Base-by-base conservation (phyloP, 2,113 vertebrate genomes). In the Lamprotornis superbus region DNA sequence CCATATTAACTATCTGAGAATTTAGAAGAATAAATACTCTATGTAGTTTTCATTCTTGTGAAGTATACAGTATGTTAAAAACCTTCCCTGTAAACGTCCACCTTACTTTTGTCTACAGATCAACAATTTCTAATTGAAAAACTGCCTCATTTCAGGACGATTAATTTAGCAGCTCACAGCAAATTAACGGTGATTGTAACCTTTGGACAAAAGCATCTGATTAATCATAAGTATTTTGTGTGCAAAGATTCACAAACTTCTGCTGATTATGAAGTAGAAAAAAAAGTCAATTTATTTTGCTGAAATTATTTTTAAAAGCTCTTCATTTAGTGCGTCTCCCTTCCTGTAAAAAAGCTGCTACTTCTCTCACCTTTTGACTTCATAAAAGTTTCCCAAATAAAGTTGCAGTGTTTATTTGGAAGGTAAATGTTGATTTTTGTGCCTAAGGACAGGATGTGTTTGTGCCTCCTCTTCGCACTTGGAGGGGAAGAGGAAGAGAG, bases 131-230 rank as follows among this genome's bases (percentile, higher is more conserved):
- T 97, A 87, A 95, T 95, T 91, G 92, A 93, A 87, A 96, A 91
- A n/a, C 37, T 81, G 44, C 67, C 90, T 97, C 33, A 80, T 97
- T 97, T 97, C 82, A 83, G 79, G 94, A 70, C 7, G 27, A 95
- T 94, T 95, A 94, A 95, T 96, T 97, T 94, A 95, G 94, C 25
- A 76, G 44, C 92, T 97, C 59, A 47, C 70, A 92, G 93, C 63
- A 80, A 95, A 96, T 97, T 80, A 92, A 47, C 59, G 24, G 39
- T 94, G 95, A 97, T 97, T 96, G 75, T 95, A 96, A 95, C 80
- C 89, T 81, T 71, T 31, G 63, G 93, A 94, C 92, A 97, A 83
- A 96, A 94, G 63, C 44, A 21, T 73, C 15, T 93, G 94, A 97
- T 97, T 93, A 95, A 94, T 89, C 35, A 24, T 74, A 85, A 92